Evolutionary conservation across 2,888 invertebrate species (phyloP).

Genomic region (Drosophila birchii): DNA sequence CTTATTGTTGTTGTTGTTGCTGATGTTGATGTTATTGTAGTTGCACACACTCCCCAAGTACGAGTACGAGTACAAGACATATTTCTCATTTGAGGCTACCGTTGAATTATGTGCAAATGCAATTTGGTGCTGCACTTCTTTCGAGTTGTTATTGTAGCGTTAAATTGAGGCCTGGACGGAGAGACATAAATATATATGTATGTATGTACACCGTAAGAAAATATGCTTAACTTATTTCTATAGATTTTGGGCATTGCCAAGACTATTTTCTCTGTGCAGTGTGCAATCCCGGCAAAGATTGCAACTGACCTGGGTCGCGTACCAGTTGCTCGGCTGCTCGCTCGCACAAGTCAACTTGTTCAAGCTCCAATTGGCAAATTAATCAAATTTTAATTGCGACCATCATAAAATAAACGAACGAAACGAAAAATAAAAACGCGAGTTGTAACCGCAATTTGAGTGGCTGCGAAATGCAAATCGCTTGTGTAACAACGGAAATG

Average conservation of each 20-base stretch:
- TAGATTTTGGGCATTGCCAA: too few species aligned
- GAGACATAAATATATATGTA: conserved; percentile 24
- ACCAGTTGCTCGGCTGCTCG: conserved; percentile 43
- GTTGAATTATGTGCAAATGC: conserved; percentile 75
- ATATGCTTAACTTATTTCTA: background rate
- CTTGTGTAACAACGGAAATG: conserved; percentile 54
- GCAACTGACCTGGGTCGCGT: conserved; percentile 43
- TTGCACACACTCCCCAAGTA: conserved; percentile 17
- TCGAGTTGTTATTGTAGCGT: conserved; percentile 67
- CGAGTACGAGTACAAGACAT: conserved; percentile 24
- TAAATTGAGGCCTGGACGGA: conserved; percentile 59
- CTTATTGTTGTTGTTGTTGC: conserved; percentile 13
- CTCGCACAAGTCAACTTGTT: conserved; percentile 43
- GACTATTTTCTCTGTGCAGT: background rate
- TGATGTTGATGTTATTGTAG: background rate
- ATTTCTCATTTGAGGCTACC: conserved; percentile 71
- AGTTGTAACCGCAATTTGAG: conserved; percentile 41
- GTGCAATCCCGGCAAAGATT: conserved; percentile 6
- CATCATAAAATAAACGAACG: conserved; percentile 13
- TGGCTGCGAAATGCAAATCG: conserved; percentile 37
- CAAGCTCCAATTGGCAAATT: conserved; percentile 73
- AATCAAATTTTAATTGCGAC: conserved; percentile 52
- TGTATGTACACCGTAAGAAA: conserved; percentile 27
- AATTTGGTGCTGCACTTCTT: conserved; percentile 68
- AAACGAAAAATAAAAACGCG: background rate